Conservation (phyloP, 2,797 vertebrate species). For the Otus scops region DNA sequence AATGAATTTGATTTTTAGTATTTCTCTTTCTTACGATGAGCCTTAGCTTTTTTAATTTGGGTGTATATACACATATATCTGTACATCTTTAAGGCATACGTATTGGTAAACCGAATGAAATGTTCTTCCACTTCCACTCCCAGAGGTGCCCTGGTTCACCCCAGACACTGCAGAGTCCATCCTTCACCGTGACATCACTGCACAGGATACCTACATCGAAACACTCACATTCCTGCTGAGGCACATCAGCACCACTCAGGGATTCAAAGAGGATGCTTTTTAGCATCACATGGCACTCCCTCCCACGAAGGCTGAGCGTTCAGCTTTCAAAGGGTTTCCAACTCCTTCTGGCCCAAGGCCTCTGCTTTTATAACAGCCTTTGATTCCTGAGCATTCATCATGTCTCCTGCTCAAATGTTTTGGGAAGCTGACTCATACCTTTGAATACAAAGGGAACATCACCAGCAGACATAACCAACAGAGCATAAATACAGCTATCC, state of each 20-base stretch:
- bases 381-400: background rate
- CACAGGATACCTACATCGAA: background rate
- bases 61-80: background rate
- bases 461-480: background rate
- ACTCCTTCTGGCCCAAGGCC: background rate
- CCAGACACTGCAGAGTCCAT: background rate
- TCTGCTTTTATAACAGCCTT: slow-evolving; percentile 1
- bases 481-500: background rate
- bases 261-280: background rate
- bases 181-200: background rate
- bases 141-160: background rate
- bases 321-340: background rate
- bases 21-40: background rate
- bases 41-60: background rate
- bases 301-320: background rate
- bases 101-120: background rate
- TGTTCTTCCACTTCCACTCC: background rate
- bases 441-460: background rate
- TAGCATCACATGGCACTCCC: background rate
- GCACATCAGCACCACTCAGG: background rate
- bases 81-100: fast-evolving
- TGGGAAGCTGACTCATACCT: slow-evolving; percentile 19
- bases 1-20: background rate
- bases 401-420: background rate
- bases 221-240: background rate